These are phyloP conservation scores for Tapera naevia DNA, from an alignment of 2,797 vertebrate species.

Conservation along the genomic window DNA sequence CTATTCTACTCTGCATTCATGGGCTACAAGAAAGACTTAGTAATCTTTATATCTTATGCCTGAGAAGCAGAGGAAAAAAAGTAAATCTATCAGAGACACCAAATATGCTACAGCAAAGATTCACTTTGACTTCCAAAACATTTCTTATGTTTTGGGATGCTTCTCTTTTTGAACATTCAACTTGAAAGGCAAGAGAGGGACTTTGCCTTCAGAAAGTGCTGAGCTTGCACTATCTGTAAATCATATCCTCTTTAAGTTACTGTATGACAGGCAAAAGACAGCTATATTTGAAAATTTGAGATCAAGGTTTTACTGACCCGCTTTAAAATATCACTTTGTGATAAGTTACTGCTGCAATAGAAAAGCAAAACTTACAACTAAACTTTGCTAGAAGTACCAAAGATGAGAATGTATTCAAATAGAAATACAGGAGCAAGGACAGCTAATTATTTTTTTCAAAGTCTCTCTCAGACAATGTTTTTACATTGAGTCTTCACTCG, in stretches of 20 bases:
- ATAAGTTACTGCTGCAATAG: not conserved
- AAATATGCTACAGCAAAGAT: not conserved
- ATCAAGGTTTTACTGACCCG: conserved; percentile 29
- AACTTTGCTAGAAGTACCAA: not conserved
- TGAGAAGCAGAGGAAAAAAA: not conserved
- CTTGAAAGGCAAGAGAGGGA: not conserved
- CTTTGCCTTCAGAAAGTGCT: not conserved
- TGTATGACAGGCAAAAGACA: not conserved
- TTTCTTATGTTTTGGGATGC: not conserved
- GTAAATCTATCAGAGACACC: not conserved
- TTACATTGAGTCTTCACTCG: not conserved
- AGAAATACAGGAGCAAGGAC: not conserved
- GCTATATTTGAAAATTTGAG: not conserved
- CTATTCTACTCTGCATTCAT: not conserved
- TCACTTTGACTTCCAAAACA: conserved; percentile 2
- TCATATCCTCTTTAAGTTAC: not conserved
- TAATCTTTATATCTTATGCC: not conserved
- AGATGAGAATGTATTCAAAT: not conserved
- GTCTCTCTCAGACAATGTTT: not conserved
- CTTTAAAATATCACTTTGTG: conserved; percentile 27
- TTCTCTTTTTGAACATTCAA: not conserved
- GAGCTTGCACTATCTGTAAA: not conserved
- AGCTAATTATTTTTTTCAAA: not conserved
- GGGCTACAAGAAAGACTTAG: not conserved
- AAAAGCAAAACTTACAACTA: not conserved